Conservation (phyloP, 1,140 invertebrate species). For the Druon quercuslanigerum region DNA sequence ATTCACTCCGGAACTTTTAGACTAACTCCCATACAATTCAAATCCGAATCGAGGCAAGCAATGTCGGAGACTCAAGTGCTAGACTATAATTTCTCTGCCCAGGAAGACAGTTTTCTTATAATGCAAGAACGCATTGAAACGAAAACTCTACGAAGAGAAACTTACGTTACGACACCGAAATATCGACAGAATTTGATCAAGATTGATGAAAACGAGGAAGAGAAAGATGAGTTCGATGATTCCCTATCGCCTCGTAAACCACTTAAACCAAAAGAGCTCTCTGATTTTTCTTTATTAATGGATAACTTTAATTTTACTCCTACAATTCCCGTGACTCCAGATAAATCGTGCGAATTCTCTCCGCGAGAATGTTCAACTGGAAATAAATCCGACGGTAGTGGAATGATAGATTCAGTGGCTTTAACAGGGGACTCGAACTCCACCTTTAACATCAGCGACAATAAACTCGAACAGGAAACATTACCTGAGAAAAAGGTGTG, state of each 20-base stretch:
- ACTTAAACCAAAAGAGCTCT: slow-evolving; percentile 28
- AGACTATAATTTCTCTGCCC: slow-evolving; percentile 38
- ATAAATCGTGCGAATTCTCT: slow-evolving; percentile 42
- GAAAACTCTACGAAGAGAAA: slow-evolving; percentile 51
- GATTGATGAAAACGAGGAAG: slow-evolving; percentile 9
- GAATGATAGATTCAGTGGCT: neutral
- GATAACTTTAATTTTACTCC: slow-evolving; percentile 62
- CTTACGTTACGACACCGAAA: slow-evolving; percentile 53
- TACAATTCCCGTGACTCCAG: slow-evolving; percentile 22
- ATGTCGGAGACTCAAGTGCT: neutral
- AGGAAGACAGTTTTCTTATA: slow-evolving; percentile 22
- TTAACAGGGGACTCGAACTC: slow-evolving; percentile 33
- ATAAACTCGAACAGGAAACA: slow-evolving; percentile 18
- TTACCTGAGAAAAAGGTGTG: slow-evolving; percentile 48
- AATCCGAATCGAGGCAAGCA: neutral
- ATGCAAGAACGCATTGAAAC: slow-evolving; percentile 26
- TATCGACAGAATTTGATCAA: slow-evolving; percentile 18
- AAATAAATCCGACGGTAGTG: slow-evolving; percentile 26
- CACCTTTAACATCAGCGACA: slow-evolving; percentile 39
- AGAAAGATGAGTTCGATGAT: slow-evolving; percentile 50
- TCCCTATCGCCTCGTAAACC: slow-evolving; percentile 48
- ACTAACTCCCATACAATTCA: slow-evolving; percentile 46
- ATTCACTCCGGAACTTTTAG: slow-evolving; percentile 44
- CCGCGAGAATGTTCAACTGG: slow-evolving; percentile 54
- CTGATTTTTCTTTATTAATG: slow-evolving; percentile 63